Evolutionary conservation across 2,797 vertebrate genomes (phyloP).

Genomic region (Acomys russatus): DNA sequence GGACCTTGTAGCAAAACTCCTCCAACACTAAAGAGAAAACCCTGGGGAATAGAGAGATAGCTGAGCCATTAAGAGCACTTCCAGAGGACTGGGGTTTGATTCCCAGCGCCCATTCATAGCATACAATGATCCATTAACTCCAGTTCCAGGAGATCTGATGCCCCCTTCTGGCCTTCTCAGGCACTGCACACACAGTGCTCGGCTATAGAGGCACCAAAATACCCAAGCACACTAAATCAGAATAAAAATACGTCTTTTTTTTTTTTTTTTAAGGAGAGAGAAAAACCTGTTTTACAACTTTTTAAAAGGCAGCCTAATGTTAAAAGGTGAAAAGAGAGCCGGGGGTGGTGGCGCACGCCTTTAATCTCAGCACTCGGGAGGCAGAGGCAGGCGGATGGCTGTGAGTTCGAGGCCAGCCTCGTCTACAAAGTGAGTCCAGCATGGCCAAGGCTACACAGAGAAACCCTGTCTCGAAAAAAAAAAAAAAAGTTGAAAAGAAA

Average conservation of each 20-base stretch:
- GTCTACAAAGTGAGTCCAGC: no score
- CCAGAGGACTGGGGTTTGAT: background rate
- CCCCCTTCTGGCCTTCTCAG: background rate
- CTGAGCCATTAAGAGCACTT: background rate
- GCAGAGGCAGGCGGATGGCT: no score
- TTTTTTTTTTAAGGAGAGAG: background rate
- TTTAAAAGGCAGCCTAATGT: background rate
- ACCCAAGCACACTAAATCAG: background rate
- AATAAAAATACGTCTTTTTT: background rate
- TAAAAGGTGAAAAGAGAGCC: background rate
- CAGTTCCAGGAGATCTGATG: background rate
- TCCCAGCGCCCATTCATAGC: background rate
- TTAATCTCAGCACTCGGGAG: no score
- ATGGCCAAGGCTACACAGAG: no score
- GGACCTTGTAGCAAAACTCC: background rate
- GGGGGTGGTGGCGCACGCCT: no score
- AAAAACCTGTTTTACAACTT: background rate
- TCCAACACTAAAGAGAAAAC: background rate
- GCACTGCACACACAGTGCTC: background rate
- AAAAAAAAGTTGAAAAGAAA: background rate
- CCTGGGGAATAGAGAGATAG: background rate
- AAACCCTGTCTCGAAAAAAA: no score
- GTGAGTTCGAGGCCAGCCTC: no score
- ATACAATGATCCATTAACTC: background rate
- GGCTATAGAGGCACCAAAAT: background rate